phyloP scores from a whole-genome alignment of 2,888 invertebrate genomes.

The Marronus borbonicus region DNA sequence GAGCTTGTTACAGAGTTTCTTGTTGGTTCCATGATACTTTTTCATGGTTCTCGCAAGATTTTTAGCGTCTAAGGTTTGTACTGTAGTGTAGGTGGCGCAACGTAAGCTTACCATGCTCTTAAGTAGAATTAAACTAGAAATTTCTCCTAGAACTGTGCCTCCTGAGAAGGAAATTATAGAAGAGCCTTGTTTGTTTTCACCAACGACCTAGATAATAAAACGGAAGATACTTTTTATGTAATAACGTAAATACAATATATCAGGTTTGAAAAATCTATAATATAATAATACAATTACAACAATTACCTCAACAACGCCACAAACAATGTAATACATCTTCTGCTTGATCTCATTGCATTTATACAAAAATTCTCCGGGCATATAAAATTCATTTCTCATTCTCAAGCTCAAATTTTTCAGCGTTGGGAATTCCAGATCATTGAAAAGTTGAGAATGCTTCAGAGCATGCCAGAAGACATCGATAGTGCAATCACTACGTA shows the following conservation, averaged over 20 bases:
- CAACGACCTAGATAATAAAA: constrained; percentile 36
- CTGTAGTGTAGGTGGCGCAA: constrained; percentile 47
- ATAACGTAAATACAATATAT: neutral
- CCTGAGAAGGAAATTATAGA: constrained; percentile 47
- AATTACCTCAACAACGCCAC: constrained; percentile 45
- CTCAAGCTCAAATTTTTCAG: constrained; percentile 25
- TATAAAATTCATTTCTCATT: constrained; percentile 43
- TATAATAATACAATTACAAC: neutral
- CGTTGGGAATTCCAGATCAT: constrained; percentile 28
- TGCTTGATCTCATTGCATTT: constrained; percentile 15
- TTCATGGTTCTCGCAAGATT: constrained; percentile 16
- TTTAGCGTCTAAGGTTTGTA: constrained; percentile 36
- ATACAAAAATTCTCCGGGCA: constrained; percentile 46
- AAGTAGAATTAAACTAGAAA: constrained; percentile 17
- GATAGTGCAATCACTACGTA: constrained; percentile 30
- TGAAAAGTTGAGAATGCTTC: constrained; percentile 42
- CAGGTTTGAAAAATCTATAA: too few species aligned
- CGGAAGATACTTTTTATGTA: neutral
- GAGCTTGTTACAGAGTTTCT: neutral
- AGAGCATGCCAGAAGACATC: constrained; percentile 47
- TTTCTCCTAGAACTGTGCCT: constrained; percentile 46
- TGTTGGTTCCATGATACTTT: constrained; percentile 12
- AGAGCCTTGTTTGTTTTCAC: constrained; percentile 34
- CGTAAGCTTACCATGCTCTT: constrained; percentile 31
- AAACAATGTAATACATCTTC: constrained; percentile 45